Evolutionary conservation across 1,140 invertebrate species (phyloP).

Genomic region (Ericerus pela): DNA sequence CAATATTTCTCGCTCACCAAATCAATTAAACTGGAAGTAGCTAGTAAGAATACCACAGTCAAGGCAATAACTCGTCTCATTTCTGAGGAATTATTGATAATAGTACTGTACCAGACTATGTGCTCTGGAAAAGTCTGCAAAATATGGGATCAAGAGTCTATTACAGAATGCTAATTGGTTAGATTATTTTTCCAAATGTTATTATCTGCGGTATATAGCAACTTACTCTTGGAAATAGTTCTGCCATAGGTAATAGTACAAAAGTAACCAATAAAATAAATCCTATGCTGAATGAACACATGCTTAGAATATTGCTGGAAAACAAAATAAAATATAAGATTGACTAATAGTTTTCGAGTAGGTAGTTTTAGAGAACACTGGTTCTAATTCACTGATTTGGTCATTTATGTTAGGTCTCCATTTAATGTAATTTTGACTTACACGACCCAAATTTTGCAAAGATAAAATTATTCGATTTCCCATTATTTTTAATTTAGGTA

Average conservation of each 20-base stretch:
- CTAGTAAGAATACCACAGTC: not conserved
- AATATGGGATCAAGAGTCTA: not conserved
- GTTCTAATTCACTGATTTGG: no score
- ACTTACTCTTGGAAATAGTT: constrained; percentile 36
- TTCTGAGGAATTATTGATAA: constrained; percentile 1
- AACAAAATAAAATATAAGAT: no score
- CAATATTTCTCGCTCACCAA: constrained; percentile 19
- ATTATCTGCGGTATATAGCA: not conserved
- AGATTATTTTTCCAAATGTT: not conserved
- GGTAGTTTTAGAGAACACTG: no score
- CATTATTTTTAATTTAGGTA: no score
- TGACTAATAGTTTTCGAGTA: no score
- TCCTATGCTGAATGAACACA: constrained; percentile 33
- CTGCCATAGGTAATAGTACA: constrained; percentile 35
- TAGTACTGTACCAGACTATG: not conserved
- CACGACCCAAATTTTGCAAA: no score
- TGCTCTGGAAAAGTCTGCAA: not conserved
- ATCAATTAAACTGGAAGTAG: constrained; percentile 19
- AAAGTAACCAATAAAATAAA: constrained; percentile 33
- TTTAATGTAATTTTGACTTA: no score
- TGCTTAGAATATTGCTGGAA: constrained; percentile 29
- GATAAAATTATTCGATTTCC: no score
- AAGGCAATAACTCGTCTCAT: not conserved
- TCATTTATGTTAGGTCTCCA: no score
- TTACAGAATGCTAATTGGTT: no score